Evolutionary conservation across 2,113 vertebrate genomes (phyloP).

Genomic region (Microtus ochrogaster): DNA sequence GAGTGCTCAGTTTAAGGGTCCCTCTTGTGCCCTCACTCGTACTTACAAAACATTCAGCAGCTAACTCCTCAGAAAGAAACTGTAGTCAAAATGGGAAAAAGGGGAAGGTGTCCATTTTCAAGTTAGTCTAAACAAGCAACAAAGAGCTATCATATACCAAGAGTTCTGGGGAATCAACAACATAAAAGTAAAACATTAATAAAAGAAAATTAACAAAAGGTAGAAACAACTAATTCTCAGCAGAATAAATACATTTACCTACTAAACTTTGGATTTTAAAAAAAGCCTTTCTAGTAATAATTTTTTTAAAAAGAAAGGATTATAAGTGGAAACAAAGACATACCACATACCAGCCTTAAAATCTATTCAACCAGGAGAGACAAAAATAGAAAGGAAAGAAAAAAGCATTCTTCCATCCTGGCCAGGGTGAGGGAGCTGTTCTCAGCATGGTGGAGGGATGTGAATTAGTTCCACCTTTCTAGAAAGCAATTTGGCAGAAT

Average conservation of each 20-base stretch:
- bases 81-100: neutral
- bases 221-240: neutral
- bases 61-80: constrained; percentile 28
- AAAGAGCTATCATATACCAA: constrained; percentile 49
- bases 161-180: constrained; percentile 54
- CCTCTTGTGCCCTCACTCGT: neutral
- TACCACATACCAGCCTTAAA: neutral
- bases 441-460: neutral
- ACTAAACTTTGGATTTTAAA: constrained; percentile 17
- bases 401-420: neutral
- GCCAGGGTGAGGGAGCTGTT: neutral
- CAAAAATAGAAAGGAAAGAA: neutral
- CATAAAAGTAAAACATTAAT: neutral
- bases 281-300: constrained; percentile 18
- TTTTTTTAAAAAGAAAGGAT: neutral
- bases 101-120: neutral
- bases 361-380: constrained; percentile 36
- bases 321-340: constrained; percentile 41
- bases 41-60: neutral
- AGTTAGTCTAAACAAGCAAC: neutral
- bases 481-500: constrained; percentile 72
- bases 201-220: constrained; percentile 50
- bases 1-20: neutral
- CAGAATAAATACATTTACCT: neutral
- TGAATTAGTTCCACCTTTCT: constrained; percentile 70